Evolutionary conservation across 2,888 invertebrate genomes (phyloP), one percentile per base, ranked within the genome.

Genomic region (Cheilosia impressa): DNA sequence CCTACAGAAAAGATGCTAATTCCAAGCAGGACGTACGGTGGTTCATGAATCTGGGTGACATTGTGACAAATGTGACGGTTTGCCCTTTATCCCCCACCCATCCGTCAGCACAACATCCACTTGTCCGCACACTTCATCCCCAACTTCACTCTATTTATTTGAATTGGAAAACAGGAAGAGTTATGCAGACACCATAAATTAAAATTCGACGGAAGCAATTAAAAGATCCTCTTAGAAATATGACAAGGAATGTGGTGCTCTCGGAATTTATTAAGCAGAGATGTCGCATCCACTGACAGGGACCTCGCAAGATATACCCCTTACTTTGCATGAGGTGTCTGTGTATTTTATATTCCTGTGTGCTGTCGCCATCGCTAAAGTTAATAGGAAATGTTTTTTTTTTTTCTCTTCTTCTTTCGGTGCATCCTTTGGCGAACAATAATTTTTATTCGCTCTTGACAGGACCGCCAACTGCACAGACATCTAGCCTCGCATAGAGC

Each of bases 181-280:
- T 31, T 38, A 24, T 22, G 43, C 17, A 19, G 71, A 65, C 71
- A 57, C 41, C 9, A 73, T 80, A 80, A 80, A 80, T 80, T 68
- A 62, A 55, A 66, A 9, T 68, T 80, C 66, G 66, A 80, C 66
- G 60, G 66, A 80, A 65, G 71, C 73, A 80, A 80, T 80, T 80
- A 77, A 73, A 73, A 72, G 69, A 43, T 71, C 57, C 63, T 41
- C 60, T 78, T 71, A 65, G 55, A 71, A 71, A 71, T 78, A 71
- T 78, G 71, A 65, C 63, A 76, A 71, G 71, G 41, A 65, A 65
- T 72, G 58, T 62, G 66, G 66, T 62, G 47, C 52, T 27, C 63
- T 65, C 50, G 47, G 60, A 73, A 80, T 73, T 73, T 80, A 73
- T 73, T 80, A 38, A 66, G 73, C 53, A 62, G 24, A 19, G 62